Evolutionary conservation across 2,888 invertebrate species (phyloP).

Genomic region (Alsophila aescularia): DNA sequence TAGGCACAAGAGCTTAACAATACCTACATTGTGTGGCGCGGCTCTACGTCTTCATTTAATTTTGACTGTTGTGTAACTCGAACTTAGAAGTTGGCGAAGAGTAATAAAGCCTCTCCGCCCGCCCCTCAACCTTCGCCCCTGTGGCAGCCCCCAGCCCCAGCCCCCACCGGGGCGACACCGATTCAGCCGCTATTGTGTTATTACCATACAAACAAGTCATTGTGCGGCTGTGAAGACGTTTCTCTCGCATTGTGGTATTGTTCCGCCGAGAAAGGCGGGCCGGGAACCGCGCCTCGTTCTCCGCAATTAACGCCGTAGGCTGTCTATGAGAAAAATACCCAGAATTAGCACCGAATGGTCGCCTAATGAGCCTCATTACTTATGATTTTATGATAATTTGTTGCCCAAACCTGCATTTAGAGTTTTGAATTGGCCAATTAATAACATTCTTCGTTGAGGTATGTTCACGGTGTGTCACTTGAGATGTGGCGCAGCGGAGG

Average conservation of each 20-base stretch:
- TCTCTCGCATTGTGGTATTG: slow-evolving; percentile 44
- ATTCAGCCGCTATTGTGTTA: slow-evolving; percentile 23
- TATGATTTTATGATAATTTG: slow-evolving; percentile 18
- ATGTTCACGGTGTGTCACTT: slow-evolving; percentile 43
- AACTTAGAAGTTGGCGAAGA: slow-evolving; percentile 11
- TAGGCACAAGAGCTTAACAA: background rate
- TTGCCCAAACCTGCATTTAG: slow-evolving; percentile 16
- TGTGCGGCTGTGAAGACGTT: slow-evolving; percentile 41
- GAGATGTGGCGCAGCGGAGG: slow-evolving; percentile 10
- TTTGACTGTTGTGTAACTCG: slow-evolving; percentile 15
- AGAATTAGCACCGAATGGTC: slow-evolving; percentile 14
- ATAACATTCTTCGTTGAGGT: slow-evolving; percentile 31
- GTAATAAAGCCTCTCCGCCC: slow-evolving; percentile 19
- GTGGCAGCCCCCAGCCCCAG: background rate
- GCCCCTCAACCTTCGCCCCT: background rate
- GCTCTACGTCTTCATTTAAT: slow-evolving; percentile 17
- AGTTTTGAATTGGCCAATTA: slow-evolving; percentile 42
- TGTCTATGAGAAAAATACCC: slow-evolving; percentile 25
- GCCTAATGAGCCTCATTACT: slow-evolving; percentile 24
- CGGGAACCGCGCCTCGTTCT: slow-evolving; percentile 20
- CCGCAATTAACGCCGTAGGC: slow-evolving; percentile 16
- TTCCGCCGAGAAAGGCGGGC: slow-evolving; percentile 20
- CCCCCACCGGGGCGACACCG: background rate
- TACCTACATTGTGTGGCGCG: slow-evolving; percentile 1
- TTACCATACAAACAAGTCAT: slow-evolving; percentile 40